Evolutionary conservation across 2,797 vertebrate genomes (phyloP).

Genomic region (Podarcis lilfordi): DNA sequence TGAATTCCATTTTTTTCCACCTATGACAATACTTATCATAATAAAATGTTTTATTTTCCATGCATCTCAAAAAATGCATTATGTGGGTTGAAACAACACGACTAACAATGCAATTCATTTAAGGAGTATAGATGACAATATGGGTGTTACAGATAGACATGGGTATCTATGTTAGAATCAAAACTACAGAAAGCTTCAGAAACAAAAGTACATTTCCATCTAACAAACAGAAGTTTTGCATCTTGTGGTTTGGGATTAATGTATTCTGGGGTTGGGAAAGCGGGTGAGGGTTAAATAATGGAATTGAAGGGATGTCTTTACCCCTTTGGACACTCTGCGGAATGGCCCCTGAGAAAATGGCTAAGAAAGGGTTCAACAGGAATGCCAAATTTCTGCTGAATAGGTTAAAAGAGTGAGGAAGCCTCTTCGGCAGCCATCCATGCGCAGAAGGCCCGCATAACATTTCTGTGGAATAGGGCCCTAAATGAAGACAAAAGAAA

Average conservation of each 20-base stretch:
- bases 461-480: conserved; percentile 77
- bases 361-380: conserved; percentile 78
- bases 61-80: neutral
- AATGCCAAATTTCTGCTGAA: conserved; percentile 79
- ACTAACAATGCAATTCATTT: conserved; percentile 17
- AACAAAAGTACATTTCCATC: conserved; percentile 44
- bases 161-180: neutral
- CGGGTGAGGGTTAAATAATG: conserved; percentile 66
- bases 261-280: conserved; percentile 48
- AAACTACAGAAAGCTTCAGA: conserved; percentile 32
- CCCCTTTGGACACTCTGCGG: conserved; percentile 75
- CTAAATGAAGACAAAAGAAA: conserved; percentile 73
- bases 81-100: conserved; percentile 29
- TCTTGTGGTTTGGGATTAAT: conserved; percentile 59
- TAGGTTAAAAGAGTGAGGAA: conserved; percentile 79
- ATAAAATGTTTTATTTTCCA: neutral
- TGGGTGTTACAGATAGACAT: neutral
- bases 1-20: neutral
- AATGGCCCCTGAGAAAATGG: conserved; percentile 78
- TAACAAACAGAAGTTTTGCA: conserved; percentile 46
- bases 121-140: neutral
- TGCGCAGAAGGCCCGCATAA: conserved; percentile 77
- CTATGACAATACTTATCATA: conserved; percentile 1
- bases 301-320: conserved; percentile 75
- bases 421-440: conserved; percentile 79